Evolutionary conservation across 2,888 invertebrate genomes (phyloP), one percentile per base, ranked within the genome.

Genomic region (Eupithecia insigniata): DNA sequence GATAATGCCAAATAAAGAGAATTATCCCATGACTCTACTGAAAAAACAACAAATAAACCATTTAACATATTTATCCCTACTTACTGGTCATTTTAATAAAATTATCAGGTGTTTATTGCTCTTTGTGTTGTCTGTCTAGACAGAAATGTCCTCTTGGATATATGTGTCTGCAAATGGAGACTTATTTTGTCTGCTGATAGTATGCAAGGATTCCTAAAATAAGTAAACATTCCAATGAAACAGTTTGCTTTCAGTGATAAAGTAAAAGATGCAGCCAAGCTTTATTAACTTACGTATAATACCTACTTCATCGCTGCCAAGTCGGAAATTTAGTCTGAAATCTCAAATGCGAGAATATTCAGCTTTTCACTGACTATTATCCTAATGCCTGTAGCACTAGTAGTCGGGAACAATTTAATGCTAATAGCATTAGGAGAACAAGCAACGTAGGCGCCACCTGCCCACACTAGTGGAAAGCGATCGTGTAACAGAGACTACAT

Each of bases 371-470:
- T 66, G 32, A 62, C 51, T 28, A 72, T 66, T 69, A 51, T 69
- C 30, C 69, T 67, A 51, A 68, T 62, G 62, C 39, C 55, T 60
- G 58, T 30, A 43, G 43, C 39, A 68, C 32, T 72, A 60, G 51
- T 65, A 46, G 51, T 67, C 51, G 60, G 36, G 26, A 69, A 69
- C 67, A 74, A 71, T 74, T 74, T 67, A 74, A 74, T 74, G 69
- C 74, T 74, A 71, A 74, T 71, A 74, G 71, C 74, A 74, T 74
- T 74, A 74, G 67, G 60, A 36, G 69, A 72, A 74, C 74, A 72
- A 72, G 82, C 80, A 79, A 80, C 79, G 84, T 84, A 83, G 87
- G 87, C 87, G 87, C 86, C 87, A 87, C 85, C 88, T 87, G 85
- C 88, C 88, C 87, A 87, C 87, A 83, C 83, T 77, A 78, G 75